A percentile compares a stretch with the other conserved stretches of the same genome.
These are phyloP conservation scores for Trinorchestia longiramus DNA, from an alignment of 1,140 invertebrate genomes.

Conservation along the genomic window DNA sequence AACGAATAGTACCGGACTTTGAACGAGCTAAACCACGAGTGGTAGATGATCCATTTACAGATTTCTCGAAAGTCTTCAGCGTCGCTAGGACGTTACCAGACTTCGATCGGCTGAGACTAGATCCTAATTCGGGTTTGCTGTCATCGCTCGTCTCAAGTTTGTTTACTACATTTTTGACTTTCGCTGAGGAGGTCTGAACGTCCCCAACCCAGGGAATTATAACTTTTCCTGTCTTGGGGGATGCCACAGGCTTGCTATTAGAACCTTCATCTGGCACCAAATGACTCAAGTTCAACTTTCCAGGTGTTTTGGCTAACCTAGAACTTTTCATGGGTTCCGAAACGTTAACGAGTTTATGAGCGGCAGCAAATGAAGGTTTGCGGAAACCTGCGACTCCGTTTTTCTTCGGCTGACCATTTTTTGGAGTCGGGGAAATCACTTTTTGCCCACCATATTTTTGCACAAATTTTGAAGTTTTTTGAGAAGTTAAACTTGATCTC, in stretches of 20 bases:
- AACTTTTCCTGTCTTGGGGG: neutral
- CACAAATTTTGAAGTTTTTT: neutral
- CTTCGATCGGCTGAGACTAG: slow-evolving; percentile 51
- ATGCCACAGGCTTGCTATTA: neutral
- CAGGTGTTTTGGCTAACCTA: neutral
- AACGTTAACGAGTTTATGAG: slow-evolving; percentile 38
- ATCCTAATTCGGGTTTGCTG: slow-evolving; percentile 12
- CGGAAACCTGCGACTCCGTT: slow-evolving; percentile 2
- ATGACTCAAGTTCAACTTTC: slow-evolving; percentile 14
- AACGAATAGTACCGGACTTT: slow-evolving; percentile 13
- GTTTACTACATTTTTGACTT: slow-evolving; percentile 57
- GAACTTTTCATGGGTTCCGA: neutral
- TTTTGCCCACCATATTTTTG: slow-evolving; percentile 8
- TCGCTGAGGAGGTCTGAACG: neutral
- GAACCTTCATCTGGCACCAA: neutral
- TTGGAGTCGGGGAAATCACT: neutral
- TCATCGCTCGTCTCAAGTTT: slow-evolving; percentile 58
- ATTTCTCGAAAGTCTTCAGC: slow-evolving; percentile 55
- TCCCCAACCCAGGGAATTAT: slow-evolving; percentile 58
- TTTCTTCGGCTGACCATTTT: slow-evolving; percentile 18
- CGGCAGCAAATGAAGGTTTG: slow-evolving; percentile 44
- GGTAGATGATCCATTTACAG: slow-evolving; percentile 50
- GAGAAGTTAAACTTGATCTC: neutral
- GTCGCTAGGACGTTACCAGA: slow-evolving; percentile 60
- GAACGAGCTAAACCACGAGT: slow-evolving; percentile 17